Conservation (phyloP, 1,140 invertebrate genomes). For the Atta cephalotes region DNA sequence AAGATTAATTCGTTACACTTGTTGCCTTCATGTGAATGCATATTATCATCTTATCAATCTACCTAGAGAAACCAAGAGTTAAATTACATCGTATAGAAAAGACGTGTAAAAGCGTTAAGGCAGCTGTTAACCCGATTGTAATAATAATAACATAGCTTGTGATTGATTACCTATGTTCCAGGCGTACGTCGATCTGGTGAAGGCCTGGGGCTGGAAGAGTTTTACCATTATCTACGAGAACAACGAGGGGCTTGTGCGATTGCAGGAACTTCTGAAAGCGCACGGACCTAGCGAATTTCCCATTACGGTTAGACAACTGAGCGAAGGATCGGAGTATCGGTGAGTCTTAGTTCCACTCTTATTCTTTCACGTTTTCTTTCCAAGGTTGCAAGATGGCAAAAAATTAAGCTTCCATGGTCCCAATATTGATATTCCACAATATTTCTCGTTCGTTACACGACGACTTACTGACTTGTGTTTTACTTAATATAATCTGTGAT, state of each 20-base stretch:
- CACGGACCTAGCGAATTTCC: slow-evolving; percentile 94
- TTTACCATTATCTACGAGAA: slow-evolving; percentile 98
- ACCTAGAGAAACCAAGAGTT: slow-evolving; percentile 12
- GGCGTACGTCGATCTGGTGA: slow-evolving; percentile 96
- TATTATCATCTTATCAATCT: slow-evolving; percentile 13
- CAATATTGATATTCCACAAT: background rate
- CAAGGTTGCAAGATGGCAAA: background rate
- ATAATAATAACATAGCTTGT: slow-evolving; percentile 61
- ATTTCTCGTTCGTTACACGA: slow-evolving; percentile 12
- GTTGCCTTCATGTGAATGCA: background rate
- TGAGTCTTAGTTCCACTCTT: slow-evolving; percentile 81
- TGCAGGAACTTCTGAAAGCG: slow-evolving; percentile 97
- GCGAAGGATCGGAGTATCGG: slow-evolving; percentile 93
- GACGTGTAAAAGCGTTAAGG: slow-evolving; percentile 53
- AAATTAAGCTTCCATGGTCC: slow-evolving; percentile 7
- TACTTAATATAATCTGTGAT: background rate
- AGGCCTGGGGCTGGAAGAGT: slow-evolving; percentile 96
- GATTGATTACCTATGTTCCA: slow-evolving; percentile 82
- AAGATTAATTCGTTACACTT: slow-evolving; percentile 22
- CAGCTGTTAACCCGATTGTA: slow-evolving; percentile 42
- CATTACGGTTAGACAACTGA: slow-evolving; percentile 92
- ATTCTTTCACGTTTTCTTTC: slow-evolving; percentile 6
- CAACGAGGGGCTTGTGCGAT: slow-evolving; percentile 95
- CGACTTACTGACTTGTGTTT: background rate
- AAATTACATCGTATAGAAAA: slow-evolving; percentile 29